Percentiles rank a stretch among this genome's conserved stretches.
Evolutionary conservation across 1,140 invertebrate species (phyloP).

Genomic region (Meloidogyne chitwoodi): DNA sequence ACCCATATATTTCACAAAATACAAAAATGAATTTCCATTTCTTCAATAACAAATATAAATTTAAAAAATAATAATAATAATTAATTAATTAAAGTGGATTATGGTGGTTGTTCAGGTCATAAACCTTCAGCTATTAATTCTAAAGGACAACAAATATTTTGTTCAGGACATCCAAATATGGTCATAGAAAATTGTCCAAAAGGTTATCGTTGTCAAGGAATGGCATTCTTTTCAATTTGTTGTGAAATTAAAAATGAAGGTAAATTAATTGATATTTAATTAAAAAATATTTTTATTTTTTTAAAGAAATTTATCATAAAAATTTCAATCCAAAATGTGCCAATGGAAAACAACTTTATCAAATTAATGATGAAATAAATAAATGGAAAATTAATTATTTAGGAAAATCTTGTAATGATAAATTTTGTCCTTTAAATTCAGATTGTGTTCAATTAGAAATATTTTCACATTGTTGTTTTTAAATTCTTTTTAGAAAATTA

Average conservation of each 20-base stretch:
- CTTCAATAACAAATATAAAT: too few species aligned
- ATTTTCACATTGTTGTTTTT: constrained; percentile 35
- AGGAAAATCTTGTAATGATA: constrained; percentile 23
- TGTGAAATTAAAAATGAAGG: constrained; percentile 22
- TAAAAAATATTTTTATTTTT: neutral
- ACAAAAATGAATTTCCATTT: too few species aligned
- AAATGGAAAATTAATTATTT: neutral
- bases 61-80: neutral
- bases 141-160: constrained; percentile 25
- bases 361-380: neutral
- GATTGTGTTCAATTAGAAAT: constrained; percentile 25
- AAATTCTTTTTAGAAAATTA: too few species aligned
- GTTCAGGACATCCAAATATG: neutral
- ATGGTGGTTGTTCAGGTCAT: constrained; percentile 19
- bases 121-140: constrained; percentile 15
- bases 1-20: too few species aligned
- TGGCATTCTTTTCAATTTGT: constrained; percentile 23
- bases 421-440: constrained; percentile 24
- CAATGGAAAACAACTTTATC: neutral
- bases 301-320: neutral
- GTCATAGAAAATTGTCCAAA: constrained; percentile 11
- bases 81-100: constrained; percentile 14
- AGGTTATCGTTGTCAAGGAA: constrained; percentile 15
- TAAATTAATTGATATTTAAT: neutral
- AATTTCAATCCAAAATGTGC: neutral